Percentiles rank a stretch among this genome's conserved stretches.
Evolutionary conservation across 2,113 vertebrate genomes (phyloP).

Genomic region (Bettongia penicillata): DNA sequence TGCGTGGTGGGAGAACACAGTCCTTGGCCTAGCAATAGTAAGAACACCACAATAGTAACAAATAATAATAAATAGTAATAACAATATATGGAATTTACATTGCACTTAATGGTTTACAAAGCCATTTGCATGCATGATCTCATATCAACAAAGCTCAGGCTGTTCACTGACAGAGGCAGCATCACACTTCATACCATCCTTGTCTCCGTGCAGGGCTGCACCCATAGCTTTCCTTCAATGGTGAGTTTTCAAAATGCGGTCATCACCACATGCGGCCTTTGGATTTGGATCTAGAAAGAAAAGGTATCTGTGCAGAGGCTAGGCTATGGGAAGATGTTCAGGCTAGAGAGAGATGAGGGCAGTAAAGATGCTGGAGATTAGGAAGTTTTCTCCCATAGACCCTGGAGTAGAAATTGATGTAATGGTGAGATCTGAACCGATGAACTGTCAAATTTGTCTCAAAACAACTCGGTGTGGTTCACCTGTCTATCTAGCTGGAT

Average conservation of each 20-base stretch:
- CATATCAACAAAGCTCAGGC: background rate
- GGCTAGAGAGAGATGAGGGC: background rate
- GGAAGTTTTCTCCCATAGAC: background rate
- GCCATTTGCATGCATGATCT: background rate
- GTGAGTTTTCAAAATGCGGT: background rate
- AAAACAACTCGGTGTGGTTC: background rate
- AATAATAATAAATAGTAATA: background rate
- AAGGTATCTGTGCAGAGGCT: background rate
- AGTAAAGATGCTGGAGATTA: background rate
- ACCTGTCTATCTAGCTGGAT: background rate
- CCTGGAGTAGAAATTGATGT: background rate
- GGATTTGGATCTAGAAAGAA: conserved; percentile 63
- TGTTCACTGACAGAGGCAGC: background rate
- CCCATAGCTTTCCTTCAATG: background rate
- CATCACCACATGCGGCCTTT: conserved; percentile 55
- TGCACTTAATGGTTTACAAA: background rate
- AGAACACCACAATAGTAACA: background rate
- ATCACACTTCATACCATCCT: background rate
- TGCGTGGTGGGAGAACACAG: background rate
- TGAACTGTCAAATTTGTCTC: background rate
- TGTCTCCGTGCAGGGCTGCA: background rate
- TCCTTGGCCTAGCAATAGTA: background rate
- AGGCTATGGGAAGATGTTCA: background rate
- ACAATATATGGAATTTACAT: background rate
- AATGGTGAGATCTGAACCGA: background rate